Evolutionary conservation across 1,140 invertebrate genomes (phyloP).

Genomic region (Eciton burchellii): DNA sequence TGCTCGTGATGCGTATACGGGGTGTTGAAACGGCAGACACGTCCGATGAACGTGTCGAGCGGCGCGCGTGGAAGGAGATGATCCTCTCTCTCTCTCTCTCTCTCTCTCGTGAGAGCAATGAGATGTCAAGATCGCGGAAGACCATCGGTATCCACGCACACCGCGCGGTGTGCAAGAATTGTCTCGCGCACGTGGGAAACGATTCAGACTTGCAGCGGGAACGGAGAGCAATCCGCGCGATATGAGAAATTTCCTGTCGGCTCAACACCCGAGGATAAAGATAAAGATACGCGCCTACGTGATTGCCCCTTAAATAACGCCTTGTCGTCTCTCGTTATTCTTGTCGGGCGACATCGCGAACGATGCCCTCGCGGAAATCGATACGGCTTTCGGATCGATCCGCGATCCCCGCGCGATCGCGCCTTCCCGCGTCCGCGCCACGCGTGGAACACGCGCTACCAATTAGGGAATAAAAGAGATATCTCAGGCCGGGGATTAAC

Average conservation of each 20-base stretch:
- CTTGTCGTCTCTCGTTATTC: background rate
- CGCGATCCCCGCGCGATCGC: background rate
- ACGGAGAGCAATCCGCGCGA: background rate
- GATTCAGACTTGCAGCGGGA: no score
- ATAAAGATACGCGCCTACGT: no score
- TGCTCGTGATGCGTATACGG: background rate
- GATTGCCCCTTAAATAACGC: background rate
- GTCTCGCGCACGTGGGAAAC: no score
- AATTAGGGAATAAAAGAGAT: constrained; percentile 60
- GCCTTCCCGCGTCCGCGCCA: background rate
- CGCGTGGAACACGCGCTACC: constrained; percentile 34
- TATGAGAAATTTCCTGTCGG: background rate
- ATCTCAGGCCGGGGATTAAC: constrained; percentile 47
- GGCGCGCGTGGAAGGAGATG: background rate
- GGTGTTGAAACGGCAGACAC: background rate
- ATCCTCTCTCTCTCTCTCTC: background rate
- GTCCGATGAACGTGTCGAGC: background rate
- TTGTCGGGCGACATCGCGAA: background rate
- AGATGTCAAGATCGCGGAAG: background rate
- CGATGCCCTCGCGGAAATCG: constrained; percentile 19
- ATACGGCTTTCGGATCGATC: constrained; percentile 11
- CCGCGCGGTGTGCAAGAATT: no score
- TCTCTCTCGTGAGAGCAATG: background rate
- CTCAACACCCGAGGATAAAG: background rate
- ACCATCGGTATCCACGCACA: no score